Conservation (phyloP, 2,797 vertebrate genomes). For the Kryptopterus vitreolus region DNA sequence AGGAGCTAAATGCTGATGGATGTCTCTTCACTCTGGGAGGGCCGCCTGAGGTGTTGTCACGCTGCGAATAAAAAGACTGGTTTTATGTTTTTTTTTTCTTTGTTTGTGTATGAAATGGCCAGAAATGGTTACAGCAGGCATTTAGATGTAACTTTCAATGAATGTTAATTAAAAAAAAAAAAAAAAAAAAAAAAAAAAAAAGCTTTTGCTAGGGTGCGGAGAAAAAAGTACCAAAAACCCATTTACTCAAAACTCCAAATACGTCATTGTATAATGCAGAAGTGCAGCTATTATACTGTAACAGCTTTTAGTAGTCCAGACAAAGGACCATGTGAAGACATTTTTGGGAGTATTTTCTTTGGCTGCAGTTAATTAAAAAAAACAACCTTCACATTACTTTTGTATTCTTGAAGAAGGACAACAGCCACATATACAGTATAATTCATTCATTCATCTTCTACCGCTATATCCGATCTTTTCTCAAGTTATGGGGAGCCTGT, state of each 20-base stretch:
- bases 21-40: constrained; percentile 55
- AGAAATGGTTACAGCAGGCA: not conserved
- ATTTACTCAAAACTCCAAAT: not conserved
- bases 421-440: too few species aligned
- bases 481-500: too few species aligned
- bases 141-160: not conserved
- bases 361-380: constrained; percentile 4
- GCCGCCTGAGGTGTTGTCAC: constrained; percentile 62
- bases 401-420: not conserved
- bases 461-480: too few species aligned
- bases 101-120: constrained; percentile 2
- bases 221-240: not conserved
- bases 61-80: constrained; percentile 62
- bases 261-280: not conserved
- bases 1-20: constrained; percentile 49
- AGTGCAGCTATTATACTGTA: not conserved
- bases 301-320: not conserved
- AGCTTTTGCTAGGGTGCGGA: not conserved
- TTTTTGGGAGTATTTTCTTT: not conserved
- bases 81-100: constrained; percentile 44
- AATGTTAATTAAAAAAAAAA: too few species aligned
- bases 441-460: too few species aligned
- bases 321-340: not conserved
- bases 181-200: too few species aligned
- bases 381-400: not conserved